Evolutionary conservation across 2,797 vertebrate genomes (phyloP).

Genomic region (Sebastes alutus): DNA sequence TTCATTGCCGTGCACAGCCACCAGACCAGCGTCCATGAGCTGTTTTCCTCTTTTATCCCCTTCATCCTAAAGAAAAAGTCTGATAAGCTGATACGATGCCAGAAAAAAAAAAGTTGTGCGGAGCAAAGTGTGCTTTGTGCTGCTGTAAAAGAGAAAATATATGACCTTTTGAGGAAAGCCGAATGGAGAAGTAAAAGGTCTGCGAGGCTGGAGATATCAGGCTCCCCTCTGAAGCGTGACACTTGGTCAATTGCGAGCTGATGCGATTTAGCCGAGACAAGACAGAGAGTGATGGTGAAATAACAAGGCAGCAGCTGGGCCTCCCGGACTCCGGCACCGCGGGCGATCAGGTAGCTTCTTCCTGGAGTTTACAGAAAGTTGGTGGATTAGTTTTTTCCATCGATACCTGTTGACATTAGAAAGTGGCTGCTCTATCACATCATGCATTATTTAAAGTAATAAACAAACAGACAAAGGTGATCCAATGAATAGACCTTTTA

Average conservation of each 20-base stretch:
- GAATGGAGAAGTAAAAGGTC: constrained; percentile 61
- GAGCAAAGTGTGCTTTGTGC: constrained; percentile 29
- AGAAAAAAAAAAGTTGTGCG: constrained; percentile 32
- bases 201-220: constrained; percentile 46
- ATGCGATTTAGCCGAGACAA: constrained; percentile 60
- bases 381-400: constrained; percentile 11
- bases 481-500: neutral
- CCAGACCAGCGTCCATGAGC: neutral
- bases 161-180: constrained; percentile 60
- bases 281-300: constrained; percentile 59
- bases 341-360: constrained; percentile 9
- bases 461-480: neutral
- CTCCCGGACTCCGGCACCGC: neutral
- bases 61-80: constrained; percentile 10
- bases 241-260: constrained; percentile 67
- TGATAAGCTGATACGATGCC: constrained; percentile 29
- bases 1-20: neutral
- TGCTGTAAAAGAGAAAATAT: constrained; percentile 39
- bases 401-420: neutral
- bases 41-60: neutral
- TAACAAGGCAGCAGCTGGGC: constrained; percentile 46
- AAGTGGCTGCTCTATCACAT: neutral
- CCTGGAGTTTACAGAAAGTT: neutral
- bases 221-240: constrained; percentile 58
- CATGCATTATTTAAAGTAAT: constrained; percentile 1